Percentiles rank a stretch among this genome's conserved stretches.
phyloP scores from a whole-genome alignment of 2,888 invertebrate species.

The Strigamia maritima region DNA sequence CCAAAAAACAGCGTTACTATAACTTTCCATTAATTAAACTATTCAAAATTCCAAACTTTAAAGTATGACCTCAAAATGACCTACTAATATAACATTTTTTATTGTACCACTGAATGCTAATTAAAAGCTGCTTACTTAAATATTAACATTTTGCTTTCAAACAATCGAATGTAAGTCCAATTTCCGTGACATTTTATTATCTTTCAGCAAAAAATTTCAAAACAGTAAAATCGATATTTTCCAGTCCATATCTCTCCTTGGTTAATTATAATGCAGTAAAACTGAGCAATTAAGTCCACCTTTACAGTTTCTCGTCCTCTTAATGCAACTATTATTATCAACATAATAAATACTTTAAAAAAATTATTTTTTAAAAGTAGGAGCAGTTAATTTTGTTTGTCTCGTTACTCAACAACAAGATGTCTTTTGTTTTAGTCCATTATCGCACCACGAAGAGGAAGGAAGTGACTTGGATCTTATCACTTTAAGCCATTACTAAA shows the following conservation, averaged over 20 bases:
- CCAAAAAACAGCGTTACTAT: too few relatives aligned
- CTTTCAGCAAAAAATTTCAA: background rate
- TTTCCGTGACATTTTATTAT: background rate
- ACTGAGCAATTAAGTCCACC: background rate
- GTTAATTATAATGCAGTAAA: background rate
- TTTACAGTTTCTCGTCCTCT: background rate
- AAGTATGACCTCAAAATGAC: background rate
- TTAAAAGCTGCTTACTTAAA: background rate
- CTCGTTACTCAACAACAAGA: constrained; percentile 28
- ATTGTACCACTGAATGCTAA: background rate
- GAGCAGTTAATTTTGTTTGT: background rate
- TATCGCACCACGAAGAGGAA: constrained; percentile 19
- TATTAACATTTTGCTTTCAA: background rate
- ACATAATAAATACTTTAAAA: background rate
- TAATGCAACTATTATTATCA: background rate
- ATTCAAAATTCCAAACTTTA: too few relatives aligned
- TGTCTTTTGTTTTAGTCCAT: constrained; percentile 5
- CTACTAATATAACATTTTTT: background rate
- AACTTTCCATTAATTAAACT: too few relatives aligned
- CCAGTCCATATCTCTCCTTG: background rate
- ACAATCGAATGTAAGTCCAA: background rate
- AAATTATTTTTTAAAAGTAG: background rate
- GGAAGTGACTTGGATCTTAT: constrained; percentile 30
- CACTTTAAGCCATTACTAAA: constrained; percentile 32
- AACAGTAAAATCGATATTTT: background rate